Conservation (phyloP, 2,888 invertebrate species). For the Gerris lacustris region DNA sequence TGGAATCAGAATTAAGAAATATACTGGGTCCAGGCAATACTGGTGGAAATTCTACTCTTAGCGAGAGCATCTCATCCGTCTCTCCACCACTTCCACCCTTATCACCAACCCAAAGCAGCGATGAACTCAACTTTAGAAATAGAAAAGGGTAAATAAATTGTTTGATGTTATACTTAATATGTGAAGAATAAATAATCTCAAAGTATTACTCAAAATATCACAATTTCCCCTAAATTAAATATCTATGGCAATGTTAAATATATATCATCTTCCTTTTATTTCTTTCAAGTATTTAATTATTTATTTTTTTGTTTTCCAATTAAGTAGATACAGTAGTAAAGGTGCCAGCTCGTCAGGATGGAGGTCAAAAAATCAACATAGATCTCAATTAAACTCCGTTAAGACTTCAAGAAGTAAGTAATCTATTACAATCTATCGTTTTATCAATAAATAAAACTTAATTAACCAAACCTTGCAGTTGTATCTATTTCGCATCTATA, state of each 20-base stretch:
- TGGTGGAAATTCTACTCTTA: slow-evolving; percentile 43
- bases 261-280: too few species aligned
- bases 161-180: not conserved
- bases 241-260: too few species aligned
- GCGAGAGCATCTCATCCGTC: slow-evolving; percentile 56
- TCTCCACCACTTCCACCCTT: slow-evolving; percentile 67
- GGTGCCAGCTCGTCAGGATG: slow-evolving; percentile 12
- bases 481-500: too few species aligned
- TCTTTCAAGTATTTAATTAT: too few species aligned
- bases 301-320: not conserved
- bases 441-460: too few species aligned
- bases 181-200: not conserved
- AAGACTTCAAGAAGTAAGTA: slow-evolving; percentile 4
- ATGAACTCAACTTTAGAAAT: slow-evolving; percentile 22
- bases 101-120: slow-evolving; percentile 49
- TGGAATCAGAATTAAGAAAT: slow-evolving; percentile 64
- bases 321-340: not conserved
- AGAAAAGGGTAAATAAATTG: not conserved
- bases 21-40: slow-evolving; percentile 51
- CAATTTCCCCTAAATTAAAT: too few species aligned
- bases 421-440: not conserved
- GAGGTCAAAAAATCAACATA: slow-evolving; percentile 1
- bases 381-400: not conserved
- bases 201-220: too few species aligned
- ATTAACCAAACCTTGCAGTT: too few species aligned